phyloP scores from a whole-genome alignment of 2,888 invertebrate genomes.

The Parthenolecanium corni region DNA sequence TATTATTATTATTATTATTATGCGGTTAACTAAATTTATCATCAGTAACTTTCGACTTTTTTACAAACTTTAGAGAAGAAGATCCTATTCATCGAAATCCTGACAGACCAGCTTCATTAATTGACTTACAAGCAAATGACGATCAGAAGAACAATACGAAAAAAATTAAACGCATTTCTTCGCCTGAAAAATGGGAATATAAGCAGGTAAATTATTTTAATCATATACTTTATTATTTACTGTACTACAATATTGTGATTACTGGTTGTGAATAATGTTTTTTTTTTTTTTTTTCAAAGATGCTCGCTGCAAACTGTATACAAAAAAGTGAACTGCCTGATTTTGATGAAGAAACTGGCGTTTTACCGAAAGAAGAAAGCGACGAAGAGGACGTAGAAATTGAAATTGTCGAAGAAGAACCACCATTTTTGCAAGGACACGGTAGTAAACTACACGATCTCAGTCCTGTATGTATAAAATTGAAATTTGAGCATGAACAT shows the following conservation, averaged over 20 bases:
- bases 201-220: slow-evolving; percentile 53
- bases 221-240: not conserved
- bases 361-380: slow-evolving; percentile 79
- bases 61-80: slow-evolving; percentile 37
- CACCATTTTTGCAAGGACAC: slow-evolving; percentile 90
- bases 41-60: too few relatives aligned
- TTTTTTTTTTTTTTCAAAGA: slow-evolving; percentile 43
- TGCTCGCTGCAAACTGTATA: slow-evolving; percentile 84
- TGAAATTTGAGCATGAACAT: too few relatives aligned
- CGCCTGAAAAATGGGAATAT: slow-evolving; percentile 95
- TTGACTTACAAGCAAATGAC: slow-evolving; percentile 47
- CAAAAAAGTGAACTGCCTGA: slow-evolving; percentile 91
- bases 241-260: not conserved
- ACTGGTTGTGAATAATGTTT: not conserved
- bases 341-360: slow-evolving; percentile 92
- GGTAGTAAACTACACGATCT: slow-evolving; percentile 82
- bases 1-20: not conserved
- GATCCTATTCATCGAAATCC: slow-evolving; percentile 65
- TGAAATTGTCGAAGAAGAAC: slow-evolving; percentile 96
- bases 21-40: too few relatives aligned
- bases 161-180: slow-evolving; percentile 80
- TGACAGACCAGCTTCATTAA: slow-evolving; percentile 63
- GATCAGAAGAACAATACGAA: slow-evolving; percentile 68
- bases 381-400: slow-evolving; percentile 97
- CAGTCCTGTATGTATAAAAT: slow-evolving; percentile 62